phyloP scores from a whole-genome alignment of 2,797 vertebrate genomes.

The Enteromius mattozi region DNA sequence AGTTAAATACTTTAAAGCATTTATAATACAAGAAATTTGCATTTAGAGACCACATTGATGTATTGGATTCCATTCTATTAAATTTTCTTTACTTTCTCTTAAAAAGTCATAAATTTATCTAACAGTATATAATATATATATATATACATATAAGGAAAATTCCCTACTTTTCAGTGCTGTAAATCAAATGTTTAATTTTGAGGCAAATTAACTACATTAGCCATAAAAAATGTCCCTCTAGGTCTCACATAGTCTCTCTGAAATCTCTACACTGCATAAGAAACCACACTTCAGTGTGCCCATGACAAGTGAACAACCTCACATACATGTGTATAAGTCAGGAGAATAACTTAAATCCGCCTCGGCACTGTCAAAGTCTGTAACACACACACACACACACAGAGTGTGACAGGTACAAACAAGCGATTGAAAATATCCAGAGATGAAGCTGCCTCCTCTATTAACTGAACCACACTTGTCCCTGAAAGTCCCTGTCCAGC shows the following conservation, averaged over 20 bases:
- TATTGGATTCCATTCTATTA: too few species aligned
- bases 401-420: background rate
- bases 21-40: too few species aligned
- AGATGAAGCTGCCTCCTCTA: constrained; percentile 3
- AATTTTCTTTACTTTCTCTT: too few species aligned
- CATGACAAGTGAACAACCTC: background rate
- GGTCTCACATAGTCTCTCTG: background rate
- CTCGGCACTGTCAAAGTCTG: background rate
- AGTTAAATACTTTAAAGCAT: too few species aligned
- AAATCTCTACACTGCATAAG: background rate
- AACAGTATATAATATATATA: too few species aligned
- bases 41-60: too few species aligned
- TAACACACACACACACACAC: constrained; percentile 3
- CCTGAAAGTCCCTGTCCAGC: constrained; percentile 26
- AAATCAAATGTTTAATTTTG: background rate
- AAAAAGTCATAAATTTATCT: too few species aligned
- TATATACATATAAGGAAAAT: background rate
- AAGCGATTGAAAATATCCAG: constrained; percentile 18
- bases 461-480: constrained; percentile 16
- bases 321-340: background rate
- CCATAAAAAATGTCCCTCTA: background rate
- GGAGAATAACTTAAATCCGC: constrained; percentile 1
- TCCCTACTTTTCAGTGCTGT: background rate
- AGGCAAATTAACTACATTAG: background rate
- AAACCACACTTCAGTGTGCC: background rate